These are phyloP conservation scores for Scomber colias DNA, from an alignment of 2,113 vertebrate genomes.

Conservation along the genomic window DNA sequence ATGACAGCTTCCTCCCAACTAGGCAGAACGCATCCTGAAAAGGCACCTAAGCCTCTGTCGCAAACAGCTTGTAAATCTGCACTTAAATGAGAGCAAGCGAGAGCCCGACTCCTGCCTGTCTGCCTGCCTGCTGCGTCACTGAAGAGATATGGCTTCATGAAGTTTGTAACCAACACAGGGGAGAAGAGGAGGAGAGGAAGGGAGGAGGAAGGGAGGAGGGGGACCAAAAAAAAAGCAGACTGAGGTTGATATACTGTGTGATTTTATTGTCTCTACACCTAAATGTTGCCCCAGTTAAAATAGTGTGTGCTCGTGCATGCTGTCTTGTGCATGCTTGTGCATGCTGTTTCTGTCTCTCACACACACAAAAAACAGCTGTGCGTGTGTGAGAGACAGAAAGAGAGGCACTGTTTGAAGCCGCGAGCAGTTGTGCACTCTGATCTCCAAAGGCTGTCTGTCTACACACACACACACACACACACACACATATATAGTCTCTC, in stretches of 20 bases:
- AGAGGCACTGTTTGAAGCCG: slow-evolving; percentile 47
- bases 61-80: slow-evolving; percentile 77
- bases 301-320: neutral
- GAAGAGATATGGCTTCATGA: slow-evolving; percentile 71
- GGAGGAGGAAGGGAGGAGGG: too few species aligned
- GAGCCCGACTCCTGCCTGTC: slow-evolving; percentile 58
- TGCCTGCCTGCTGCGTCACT: slow-evolving; percentile 64
- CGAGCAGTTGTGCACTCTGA: slow-evolving; percentile 54
- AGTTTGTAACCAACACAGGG: slow-evolving; percentile 53
- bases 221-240: slow-evolving; percentile 11
- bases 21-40: slow-evolving; percentile 53
- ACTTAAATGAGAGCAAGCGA: slow-evolving; percentile 74
- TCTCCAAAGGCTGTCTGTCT: slow-evolving; percentile 67
- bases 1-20: slow-evolving; percentile 42
- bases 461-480: slow-evolving; percentile 45
- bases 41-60: slow-evolving; percentile 60
- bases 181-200: too few species aligned
- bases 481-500: slow-evolving; percentile 16
- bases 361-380: neutral
- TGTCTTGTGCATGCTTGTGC: neutral
- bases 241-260: slow-evolving; percentile 47
- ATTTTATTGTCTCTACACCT: slow-evolving; percentile 51
- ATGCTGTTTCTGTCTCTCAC: neutral
- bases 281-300: slow-evolving; percentile 41
- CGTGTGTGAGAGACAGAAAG: slow-evolving; percentile 31